Conservation (phyloP, 2,113 vertebrate species). For the Spizaetus ornatus region DNA sequence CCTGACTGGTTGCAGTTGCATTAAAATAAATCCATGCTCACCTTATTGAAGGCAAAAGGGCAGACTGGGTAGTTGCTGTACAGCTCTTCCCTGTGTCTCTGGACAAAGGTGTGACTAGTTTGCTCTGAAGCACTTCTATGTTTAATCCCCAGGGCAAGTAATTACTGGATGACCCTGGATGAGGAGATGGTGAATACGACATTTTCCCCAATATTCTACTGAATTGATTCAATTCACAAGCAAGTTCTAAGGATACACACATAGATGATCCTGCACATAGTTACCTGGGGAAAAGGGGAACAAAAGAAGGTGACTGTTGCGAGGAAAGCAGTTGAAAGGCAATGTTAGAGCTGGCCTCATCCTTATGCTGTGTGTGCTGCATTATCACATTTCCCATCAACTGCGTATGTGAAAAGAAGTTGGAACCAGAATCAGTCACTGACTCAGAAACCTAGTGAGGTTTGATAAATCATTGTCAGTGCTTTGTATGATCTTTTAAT, state of each 20-base stretch:
- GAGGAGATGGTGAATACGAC: neutral
- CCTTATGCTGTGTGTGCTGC: fast-evolving
- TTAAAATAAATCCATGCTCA: neutral
- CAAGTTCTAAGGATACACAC: neutral
- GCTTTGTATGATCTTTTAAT: neutral
- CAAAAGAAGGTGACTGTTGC: neutral
- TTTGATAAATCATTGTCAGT: neutral
- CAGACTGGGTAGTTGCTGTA: neutral
- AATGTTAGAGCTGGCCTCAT: neutral
- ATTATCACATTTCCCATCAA: neutral
- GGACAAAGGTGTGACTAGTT: neutral
- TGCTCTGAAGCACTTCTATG: neutral
- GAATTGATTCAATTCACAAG: neutral
- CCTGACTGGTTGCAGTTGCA: neutral
- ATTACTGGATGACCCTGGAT: neutral
- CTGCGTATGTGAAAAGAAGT: neutral
- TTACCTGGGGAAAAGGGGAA: neutral
- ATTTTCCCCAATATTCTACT: neutral
- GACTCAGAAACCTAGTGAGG: neutral
- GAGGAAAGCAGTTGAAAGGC: neutral
- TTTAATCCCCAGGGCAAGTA: neutral
- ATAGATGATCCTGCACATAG: neutral
- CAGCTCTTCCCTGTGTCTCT: neutral
- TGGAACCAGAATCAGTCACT: neutral
- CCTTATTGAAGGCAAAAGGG: neutral